Base-by-base conservation (phyloP, 1,140 invertebrate species). In the Trachymyrmex septentrionalis region DNA sequence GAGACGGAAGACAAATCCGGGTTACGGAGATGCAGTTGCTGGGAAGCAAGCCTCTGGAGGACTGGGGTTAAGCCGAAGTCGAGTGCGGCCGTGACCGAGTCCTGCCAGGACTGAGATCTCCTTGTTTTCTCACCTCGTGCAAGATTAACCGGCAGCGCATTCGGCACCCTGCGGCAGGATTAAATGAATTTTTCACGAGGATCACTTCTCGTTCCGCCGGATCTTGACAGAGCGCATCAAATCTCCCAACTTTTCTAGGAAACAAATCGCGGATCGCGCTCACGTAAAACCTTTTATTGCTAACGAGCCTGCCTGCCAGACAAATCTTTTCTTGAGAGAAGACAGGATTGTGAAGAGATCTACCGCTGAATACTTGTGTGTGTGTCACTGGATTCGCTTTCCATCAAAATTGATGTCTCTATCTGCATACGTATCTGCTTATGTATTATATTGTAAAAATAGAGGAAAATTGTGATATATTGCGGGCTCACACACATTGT, bases 71-170 rank as follows among this genome's bases (percentile, higher is more conserved):
- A 90, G 80, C 80, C 57, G 50, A 57, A 78, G 55, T 61, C 85
- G 64, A 59, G 71, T 44, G 64, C 57, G 71, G 21, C 55, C 76
- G 61, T 64, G 73, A 77, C 44, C 85, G 80, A 77, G 48, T 69
- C 30, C 84, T 80, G 24, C 55, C 34, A 78, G 67, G 27, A 71
- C 72, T 73, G 48, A 50, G 14, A 50, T 59, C 73, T 38, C 61
- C 80, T 85, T 80, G 77, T 75, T 87, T 89, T 67, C 77, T 67
- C 66, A 64, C 48, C 38, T 81, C 75, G 27, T 89, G 59, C 85
- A 90, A 89, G 76, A 89, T 90, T 90, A 87, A 89, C 86, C 73
- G 67, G 19, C 63, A 14, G 34, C 71, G 71, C 63, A 57, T 72
- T 72, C 53, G 44, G 78, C 57, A 30, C 71, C 57, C 61, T 55